phyloP scores from a whole-genome alignment of 2,888 invertebrate species.

The Eupithecia centaureata region DNA sequence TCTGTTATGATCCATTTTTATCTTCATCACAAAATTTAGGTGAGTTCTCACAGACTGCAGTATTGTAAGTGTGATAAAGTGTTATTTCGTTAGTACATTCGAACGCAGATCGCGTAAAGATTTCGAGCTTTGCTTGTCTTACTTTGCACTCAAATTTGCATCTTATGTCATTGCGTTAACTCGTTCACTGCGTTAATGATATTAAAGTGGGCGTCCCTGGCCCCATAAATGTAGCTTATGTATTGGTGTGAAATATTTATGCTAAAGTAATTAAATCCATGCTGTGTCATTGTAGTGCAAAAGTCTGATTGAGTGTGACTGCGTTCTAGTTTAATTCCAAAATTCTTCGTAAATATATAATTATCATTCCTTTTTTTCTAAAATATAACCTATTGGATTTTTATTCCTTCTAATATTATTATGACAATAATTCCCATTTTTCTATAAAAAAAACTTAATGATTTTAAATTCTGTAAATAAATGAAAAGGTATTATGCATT shows the following conservation, averaged over 20 bases:
- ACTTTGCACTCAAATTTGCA: not conserved
- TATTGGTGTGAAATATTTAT: not conserved
- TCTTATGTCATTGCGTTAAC: not conserved
- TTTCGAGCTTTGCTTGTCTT: not conserved
- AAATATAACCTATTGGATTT: not conserved
- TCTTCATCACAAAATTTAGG: not conserved
- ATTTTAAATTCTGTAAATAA: not conserved
- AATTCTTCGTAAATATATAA: not conserved
- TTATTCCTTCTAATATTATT: not conserved
- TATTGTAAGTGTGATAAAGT: conserved; percentile 10
- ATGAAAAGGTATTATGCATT: conserved; percentile 12
- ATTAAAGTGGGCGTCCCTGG: not conserved
- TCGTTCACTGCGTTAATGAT: not conserved
- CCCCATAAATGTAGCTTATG: not conserved
- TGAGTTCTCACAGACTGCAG: conserved; percentile 13
- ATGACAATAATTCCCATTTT: not conserved
- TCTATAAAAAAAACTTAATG: not conserved
- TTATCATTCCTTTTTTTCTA: not conserved
- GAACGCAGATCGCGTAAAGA: not conserved
- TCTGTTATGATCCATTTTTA: not conserved
- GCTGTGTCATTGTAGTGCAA: not conserved
- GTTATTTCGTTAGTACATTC: not conserved
- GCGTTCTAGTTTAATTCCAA: not conserved
- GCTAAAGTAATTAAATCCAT: not conserved
- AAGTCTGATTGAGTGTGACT: not conserved